Evolutionary conservation across 1,140 invertebrate species (phyloP).

Genomic region (Cyrtorhinus lividipennis): DNA sequence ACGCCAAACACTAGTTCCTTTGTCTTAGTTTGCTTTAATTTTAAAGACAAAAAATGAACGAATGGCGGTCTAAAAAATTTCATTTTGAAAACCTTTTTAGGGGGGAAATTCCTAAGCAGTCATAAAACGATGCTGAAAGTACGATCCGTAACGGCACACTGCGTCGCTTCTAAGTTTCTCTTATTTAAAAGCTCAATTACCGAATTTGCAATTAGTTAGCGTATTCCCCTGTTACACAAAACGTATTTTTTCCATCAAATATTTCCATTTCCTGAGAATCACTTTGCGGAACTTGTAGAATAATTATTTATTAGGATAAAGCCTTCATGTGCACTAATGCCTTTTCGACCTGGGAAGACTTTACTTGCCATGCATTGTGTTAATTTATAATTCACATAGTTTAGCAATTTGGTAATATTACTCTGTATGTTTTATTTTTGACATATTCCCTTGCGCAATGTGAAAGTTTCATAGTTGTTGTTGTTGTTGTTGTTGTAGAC

Average conservation of each 20-base stretch:
- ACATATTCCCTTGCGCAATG: too few relatives aligned
- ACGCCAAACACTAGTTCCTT: too few relatives aligned
- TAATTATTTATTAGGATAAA: background rate
- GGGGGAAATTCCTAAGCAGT: background rate
- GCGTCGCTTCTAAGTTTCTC: conserved; percentile 8
- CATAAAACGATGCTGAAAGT: background rate
- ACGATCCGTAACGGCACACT: conserved; percentile 16
- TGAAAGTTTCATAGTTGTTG: too few relatives aligned
- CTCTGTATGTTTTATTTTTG: background rate
- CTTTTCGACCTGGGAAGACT: conserved; percentile 12
- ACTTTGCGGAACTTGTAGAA: background rate
- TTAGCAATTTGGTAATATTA: background rate
- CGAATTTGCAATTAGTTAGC: conserved; percentile 8
- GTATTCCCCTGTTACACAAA: background rate
- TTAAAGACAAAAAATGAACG: conserved; percentile 1
- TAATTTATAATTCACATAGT: conserved; percentile 17
- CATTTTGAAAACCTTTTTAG: background rate
- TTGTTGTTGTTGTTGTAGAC: too few relatives aligned
- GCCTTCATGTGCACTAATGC: conserved; percentile 6
- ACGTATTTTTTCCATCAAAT: background rate
- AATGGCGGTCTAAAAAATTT: background rate
- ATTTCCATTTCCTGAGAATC: background rate
- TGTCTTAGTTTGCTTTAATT: background rate
- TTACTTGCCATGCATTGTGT: conserved; percentile 15
- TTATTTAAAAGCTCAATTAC: conserved; percentile 17